Evolutionary conservation across 1,140 invertebrate genomes (phyloP), one percentile per base, ranked within the genome.

Genomic region (Frieseomelitta varia): DNA sequence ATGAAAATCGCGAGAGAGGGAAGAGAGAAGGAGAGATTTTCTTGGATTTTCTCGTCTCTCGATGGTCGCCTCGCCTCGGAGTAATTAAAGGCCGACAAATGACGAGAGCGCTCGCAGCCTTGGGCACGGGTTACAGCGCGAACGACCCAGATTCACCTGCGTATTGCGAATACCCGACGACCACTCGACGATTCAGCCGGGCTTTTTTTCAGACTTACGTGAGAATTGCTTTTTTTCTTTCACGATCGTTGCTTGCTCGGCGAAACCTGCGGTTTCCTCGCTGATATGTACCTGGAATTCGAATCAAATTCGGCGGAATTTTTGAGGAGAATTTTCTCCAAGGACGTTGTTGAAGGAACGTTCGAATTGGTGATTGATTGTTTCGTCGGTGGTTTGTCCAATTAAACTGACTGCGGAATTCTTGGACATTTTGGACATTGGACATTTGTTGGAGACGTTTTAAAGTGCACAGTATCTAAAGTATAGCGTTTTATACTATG

Each of bases 21-120:
- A 15, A 10, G 58, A 61, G 82, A 51, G 58, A 79, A 61, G 30
- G 27, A n/a, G n/a, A 77, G 15, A 47, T 47, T 47, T 27, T 11
- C 24, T 47, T 47, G 21, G 56, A 68, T 87, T 47, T n/a, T 47
- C 39, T 47, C 39, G 47, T 77, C 74, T 61, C 75, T 79, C 53
- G 75, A 84, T 79, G 24, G 73, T 19, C 27, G 39, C 74, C 17
- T 30, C 27, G 34, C 21, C 39, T 47, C 34, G 1, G 61, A 82
- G 81, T 69, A 84, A 84, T 84, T 84, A 84, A 84, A 75, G 76
- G 73, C 30, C 30, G 72, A 67, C 51, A 84, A 47, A 84, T 63
- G 81, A 84, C 76, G 75, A 47, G 47, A n/a, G 55, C 19, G 34
- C 47, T 61, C 56, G 47, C 58, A 55, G 75, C 77, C 81, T 79